Percentiles rank a stretch among this genome's conserved stretches.
Evolutionary conservation across 2,113 vertebrate genomes (phyloP).

Genomic region (Crotalus helleri): DNA sequence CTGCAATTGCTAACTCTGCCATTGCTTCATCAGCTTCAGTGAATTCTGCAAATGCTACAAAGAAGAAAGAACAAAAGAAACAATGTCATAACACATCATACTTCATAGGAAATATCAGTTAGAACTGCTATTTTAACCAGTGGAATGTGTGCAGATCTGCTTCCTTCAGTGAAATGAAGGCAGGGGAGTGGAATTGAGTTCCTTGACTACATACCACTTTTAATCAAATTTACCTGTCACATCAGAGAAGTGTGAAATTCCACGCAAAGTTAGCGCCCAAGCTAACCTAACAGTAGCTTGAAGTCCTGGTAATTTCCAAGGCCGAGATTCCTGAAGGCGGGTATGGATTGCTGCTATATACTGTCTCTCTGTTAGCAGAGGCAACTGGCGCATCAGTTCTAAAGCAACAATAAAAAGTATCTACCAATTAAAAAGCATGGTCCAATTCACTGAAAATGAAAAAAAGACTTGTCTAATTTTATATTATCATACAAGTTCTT

Average conservation of each 20-base stretch:
- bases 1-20: constrained; percentile 86
- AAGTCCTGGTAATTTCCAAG: constrained; percentile 90
- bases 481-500: not conserved
- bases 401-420: constrained; percentile 28
- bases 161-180: not conserved
- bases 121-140: not conserved
- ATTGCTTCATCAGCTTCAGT: constrained; percentile 93
- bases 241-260: constrained; percentile 90
- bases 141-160: not conserved
- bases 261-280: constrained; percentile 89
- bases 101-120: not conserved
- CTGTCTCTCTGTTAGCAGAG: constrained; percentile 85
- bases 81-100: not conserved
- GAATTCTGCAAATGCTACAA: constrained; percentile 87
- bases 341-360: constrained; percentile 90
- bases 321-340: constrained; percentile 83
- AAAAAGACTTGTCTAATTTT: not conserved
- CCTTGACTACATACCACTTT: not conserved
- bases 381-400: constrained; percentile 88
- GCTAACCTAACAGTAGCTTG: constrained; percentile 89
- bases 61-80: not conserved
- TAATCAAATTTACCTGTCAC: constrained; percentile 78
- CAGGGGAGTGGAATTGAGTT: not conserved
- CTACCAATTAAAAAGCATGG: not conserved
- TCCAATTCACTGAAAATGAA: not conserved